phyloP scores from a whole-genome alignment of 1,140 invertebrate genomes.

The Ditylenchus dipsaci region DNA sequence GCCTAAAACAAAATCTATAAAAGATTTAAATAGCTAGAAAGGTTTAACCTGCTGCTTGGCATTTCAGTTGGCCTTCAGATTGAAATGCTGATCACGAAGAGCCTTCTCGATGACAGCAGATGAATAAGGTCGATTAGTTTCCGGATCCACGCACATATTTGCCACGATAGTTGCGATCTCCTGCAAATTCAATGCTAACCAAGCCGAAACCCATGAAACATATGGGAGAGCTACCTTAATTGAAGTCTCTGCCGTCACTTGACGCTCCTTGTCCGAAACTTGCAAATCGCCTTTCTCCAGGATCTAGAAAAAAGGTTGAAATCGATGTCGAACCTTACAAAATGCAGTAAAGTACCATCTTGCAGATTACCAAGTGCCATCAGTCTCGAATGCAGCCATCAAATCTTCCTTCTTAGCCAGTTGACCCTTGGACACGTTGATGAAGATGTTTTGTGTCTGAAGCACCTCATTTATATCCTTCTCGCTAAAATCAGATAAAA shows the following conservation, averaged over 20 bases:
- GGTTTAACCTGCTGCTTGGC: constrained; percentile 78
- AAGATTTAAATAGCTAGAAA: neutral
- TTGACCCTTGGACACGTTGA: constrained; percentile 96
- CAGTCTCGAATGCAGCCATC: constrained; percentile 70
- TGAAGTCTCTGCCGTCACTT: constrained; percentile 78
- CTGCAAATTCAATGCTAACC: neutral
- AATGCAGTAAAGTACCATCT: constrained; percentile 61
- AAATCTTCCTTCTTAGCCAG: constrained; percentile 95
- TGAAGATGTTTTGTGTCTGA: constrained; percentile 91
- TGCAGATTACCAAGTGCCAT: constrained; percentile 65
- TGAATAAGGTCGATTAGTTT: constrained; percentile 91
- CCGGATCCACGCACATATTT: constrained; percentile 94
- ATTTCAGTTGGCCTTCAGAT: constrained; percentile 86
- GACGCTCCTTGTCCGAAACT: constrained; percentile 93
- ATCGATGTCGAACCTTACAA: neutral
- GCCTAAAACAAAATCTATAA: constrained; percentile 63
- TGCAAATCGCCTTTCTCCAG: constrained; percentile 86
- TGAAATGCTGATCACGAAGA: constrained; percentile 93
- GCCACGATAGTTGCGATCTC: constrained; percentile 61
- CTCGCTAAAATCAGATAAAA: constrained; percentile 69
- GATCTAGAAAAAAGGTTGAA: constrained; percentile 67
- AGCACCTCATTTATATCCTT: constrained; percentile 98
- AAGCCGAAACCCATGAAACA: too few species aligned
- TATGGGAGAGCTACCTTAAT: constrained; percentile 71
- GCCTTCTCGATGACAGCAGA: constrained; percentile 96